These are phyloP conservation scores for Melieria omissa DNA, from an alignment of 2,888 invertebrate species.

Conservation along the genomic window DNA sequence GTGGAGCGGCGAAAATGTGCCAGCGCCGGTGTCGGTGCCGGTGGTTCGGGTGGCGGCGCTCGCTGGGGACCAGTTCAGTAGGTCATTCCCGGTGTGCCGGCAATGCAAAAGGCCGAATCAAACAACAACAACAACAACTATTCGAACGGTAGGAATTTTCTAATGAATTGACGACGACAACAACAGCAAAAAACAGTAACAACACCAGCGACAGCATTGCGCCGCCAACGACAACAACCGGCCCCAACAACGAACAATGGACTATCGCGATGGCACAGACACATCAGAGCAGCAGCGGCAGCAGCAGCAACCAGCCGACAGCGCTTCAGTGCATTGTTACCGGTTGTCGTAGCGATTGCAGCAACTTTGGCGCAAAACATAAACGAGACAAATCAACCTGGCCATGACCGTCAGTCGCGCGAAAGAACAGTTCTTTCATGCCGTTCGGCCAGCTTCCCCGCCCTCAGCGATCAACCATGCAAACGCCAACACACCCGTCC, in stretches of 20 bases:
- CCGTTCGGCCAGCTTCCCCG: neutral
- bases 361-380: neutral
- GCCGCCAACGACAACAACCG: no score
- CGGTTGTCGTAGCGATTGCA: constrained; percentile 13
- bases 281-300: no score
- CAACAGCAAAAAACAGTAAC: constrained; percentile 10
- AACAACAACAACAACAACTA: neutral
- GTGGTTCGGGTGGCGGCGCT: constrained; percentile 16
- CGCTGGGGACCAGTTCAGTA: constrained; percentile 49
- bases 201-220: neutral
- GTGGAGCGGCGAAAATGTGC: neutral
- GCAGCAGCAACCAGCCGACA: neutral
- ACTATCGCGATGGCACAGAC: no score
- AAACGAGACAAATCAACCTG: constrained; percentile 43
- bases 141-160: constrained; percentile 23
- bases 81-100: constrained; percentile 45
- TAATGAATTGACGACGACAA: constrained; percentile 20
- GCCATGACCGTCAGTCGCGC: constrained; percentile 42
- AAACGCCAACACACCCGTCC: neutral
- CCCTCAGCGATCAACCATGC: neutral
- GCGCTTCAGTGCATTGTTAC: neutral
- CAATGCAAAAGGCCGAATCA: neutral
- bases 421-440: constrained; percentile 28
- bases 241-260: no score
- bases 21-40: neutral